Evolutionary conservation across 2,888 invertebrate genomes (phyloP).

Genomic region (Theristus sp.): DNA sequence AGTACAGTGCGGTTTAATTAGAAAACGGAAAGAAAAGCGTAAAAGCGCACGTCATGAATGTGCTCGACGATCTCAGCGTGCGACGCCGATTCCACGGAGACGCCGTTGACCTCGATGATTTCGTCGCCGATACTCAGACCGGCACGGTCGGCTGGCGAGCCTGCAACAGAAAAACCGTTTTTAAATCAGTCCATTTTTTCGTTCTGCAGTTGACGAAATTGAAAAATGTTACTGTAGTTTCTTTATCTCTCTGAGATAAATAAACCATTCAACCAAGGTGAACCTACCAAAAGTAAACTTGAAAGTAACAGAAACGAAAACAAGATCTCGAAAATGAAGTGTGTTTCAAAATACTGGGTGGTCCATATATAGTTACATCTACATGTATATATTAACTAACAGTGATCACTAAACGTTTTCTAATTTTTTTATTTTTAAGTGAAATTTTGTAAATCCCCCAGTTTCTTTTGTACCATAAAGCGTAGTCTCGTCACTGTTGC

Average conservation of each 20-base stretch:
- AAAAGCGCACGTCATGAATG: slow-evolving; percentile 69
- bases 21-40: too few species aligned
- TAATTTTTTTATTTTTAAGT: background rate
- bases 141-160: slow-evolving; percentile 68
- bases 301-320: background rate
- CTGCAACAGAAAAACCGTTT: slow-evolving; percentile 33
- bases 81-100: slow-evolving; percentile 69
- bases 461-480: background rate
- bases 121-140: slow-evolving; percentile 90
- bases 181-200: background rate
- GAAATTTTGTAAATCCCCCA: background rate
- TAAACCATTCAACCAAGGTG: too few species aligned
- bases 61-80: slow-evolving; percentile 78
- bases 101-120: slow-evolving; percentile 89
- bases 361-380: too few species aligned
- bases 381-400: background rate
- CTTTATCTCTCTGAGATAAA: background rate
- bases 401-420: background rate
- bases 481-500: background rate
- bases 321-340: too few species aligned
- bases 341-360: too few species aligned
- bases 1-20: too few species aligned
- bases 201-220: too few species aligned
- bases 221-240: too few species aligned
- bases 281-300: background rate